Evolutionary conservation across 2,888 invertebrate species (phyloP), one percentile per base, ranked within the genome.

Genomic region (Adelognathus sp.): DNA sequence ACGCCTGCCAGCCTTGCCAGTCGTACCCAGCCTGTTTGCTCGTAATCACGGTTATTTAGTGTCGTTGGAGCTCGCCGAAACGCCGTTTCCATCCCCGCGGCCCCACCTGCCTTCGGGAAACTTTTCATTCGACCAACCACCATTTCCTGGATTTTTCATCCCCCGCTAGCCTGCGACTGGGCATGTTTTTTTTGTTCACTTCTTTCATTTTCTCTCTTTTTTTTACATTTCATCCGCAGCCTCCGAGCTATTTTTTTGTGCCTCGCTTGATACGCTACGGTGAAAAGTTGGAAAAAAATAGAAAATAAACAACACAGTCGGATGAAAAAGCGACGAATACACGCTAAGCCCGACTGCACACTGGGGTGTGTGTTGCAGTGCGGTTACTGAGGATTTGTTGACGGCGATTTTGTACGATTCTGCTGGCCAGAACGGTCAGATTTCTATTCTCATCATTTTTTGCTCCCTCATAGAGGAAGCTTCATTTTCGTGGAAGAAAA

Each of bases 21-120:
- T 60, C 66, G 76, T 44, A 66, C n/a, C n/a, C 76, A 76, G 77
- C 56, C 61, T 74, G 76, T 77, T 66, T 80, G 80, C 71, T 75
- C 75, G 74, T 81, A 72, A 80, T 80, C 80, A 77, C 70, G 69
- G 63, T 80, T 71, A 80, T 81, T 80, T 80, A 80, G 77, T 73
- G 74, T 70, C 71, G 56, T n/a, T 56, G 33, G 69, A 56, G 36
- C 54, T 74, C 63, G 44, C 71, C 71, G 54, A 70, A 78, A 71
- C 74, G 52, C n/a, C 63, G 24, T 56, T 67, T 29, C 27, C 41
- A 31, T 16, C 21, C 16, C n/a, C 33, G 36, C 60, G 1, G 5
- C 7, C 31, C 54, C 18, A 7, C 21, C 7, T 14, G n/a, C 29
- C 5, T 9, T 14, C 41, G 2, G 18, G 50, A 44, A 61, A 41